These are phyloP conservation scores for Polydrusus tereticollis DNA, from an alignment of 2,888 invertebrate species.

Conservation along the genomic window DNA sequence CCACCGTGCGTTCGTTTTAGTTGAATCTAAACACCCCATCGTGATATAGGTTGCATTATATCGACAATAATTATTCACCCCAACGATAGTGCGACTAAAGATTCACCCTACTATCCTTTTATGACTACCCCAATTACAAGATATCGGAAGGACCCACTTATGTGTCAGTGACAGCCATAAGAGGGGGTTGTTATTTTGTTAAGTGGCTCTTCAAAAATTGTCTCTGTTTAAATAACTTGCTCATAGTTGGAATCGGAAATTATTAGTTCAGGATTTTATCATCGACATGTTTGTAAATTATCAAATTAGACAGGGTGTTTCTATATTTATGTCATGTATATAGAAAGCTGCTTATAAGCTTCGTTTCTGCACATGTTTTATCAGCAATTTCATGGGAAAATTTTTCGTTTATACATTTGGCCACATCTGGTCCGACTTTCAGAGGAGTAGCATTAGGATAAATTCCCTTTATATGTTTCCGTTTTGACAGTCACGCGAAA, in stretches of 20 bases:
- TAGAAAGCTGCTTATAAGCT: no score
- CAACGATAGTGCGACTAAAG: neutral
- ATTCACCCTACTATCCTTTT: conserved; percentile 15
- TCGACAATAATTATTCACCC: conserved; percentile 2
- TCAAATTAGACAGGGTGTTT: no score
- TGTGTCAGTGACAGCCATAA: conserved; percentile 19
- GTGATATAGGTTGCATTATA: neutral
- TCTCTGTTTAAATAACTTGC: neutral
- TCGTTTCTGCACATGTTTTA: no score
- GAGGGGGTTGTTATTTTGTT: conserved; percentile 18
- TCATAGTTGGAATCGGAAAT: neutral
- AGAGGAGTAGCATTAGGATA: conserved; percentile 18
- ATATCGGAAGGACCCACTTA: conserved; percentile 26
- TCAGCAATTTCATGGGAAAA: conserved; percentile 35
- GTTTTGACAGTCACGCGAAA: conserved; percentile 25
- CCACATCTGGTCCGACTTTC: conserved; percentile 34
- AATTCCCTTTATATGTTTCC: conserved; percentile 25
- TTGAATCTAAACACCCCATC: neutral
- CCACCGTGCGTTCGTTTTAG: no score
- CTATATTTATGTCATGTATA: no score
- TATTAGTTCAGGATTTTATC: neutral
- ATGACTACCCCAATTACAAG: conserved; percentile 28
- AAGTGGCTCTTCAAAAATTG: conserved; percentile 14
- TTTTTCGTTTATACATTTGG: conserved; percentile 22
- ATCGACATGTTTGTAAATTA: no score